Base-by-base conservation (phyloP, 2,797 vertebrate species). In the Philypnodon macrostomus region DNA sequence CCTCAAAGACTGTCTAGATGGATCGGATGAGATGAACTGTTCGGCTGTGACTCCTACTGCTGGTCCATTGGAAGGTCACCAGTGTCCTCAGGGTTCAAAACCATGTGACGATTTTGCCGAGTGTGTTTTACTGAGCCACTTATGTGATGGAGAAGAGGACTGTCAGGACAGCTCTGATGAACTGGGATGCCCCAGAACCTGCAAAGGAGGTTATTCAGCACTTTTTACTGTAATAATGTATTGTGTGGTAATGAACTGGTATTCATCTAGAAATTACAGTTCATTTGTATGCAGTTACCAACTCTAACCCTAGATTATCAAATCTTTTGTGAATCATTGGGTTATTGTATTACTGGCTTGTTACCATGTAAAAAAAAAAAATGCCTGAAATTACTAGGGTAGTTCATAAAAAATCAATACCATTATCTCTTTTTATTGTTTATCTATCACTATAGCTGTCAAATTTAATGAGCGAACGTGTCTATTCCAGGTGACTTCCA, bases 161-260 rank as follows among this genome's bases (percentile, higher is more conserved):
- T 94, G 93, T 47, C 39, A 1, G 1, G 94, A 95, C 29, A 91
- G 89, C 23, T 94, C 92, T 0, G 93, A 96, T 56, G 93, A 96
- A 72, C 62, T 79, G 67, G 0, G 91, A 91, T 0, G 95, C 21
- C 18, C 18, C 21, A 17, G 72, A 24, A 55, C 24, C 1, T 86
- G 84, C 63, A 53, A 47, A 33, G 14, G 52, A 81, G 84, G 84
- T 86, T 26, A 2, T 23, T 14, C 8, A 5, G 13, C 4, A 8
- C 14, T 14, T 9, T 24, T 7, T n/a, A n/a, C n/a, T n/a, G n/a
- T n/a, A n/a, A 40, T 26, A 2, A 1, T 9, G 4, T 7, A 6
- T 14, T 21, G 5, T 38, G 18, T n/a, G n/a, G n/a, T n/a, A n/a
- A n/a, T n/a, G n/a, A n/a, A n/a, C n/a, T n/a, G n/a, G n/a, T n/a